Conservation (phyloP, 2,888 invertebrate genomes). For the Sicus ferrugineus region DNA sequence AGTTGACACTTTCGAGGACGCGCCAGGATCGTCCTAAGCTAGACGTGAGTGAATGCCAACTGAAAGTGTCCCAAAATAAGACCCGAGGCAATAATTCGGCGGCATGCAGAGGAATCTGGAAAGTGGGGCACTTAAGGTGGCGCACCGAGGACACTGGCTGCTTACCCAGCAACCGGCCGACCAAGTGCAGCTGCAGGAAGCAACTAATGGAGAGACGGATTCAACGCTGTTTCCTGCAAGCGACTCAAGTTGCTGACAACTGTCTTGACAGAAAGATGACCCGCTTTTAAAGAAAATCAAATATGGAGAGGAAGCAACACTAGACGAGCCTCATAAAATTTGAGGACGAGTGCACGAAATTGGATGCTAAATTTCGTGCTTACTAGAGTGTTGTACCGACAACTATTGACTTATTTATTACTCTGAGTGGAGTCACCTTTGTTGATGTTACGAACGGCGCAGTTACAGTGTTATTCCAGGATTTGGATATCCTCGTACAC, state of each 20-base stretch:
- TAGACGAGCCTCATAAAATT: constrained; percentile 1
- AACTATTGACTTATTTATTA: too few species aligned
- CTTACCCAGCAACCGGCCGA: not conserved
- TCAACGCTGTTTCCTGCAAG: not conserved
- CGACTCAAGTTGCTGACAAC: constrained; percentile 32
- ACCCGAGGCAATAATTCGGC: constrained; percentile 19
- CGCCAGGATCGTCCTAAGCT: not conserved
- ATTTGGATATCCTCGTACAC: too few species aligned
- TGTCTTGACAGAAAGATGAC: constrained; percentile 30
- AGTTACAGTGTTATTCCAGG: too few species aligned
- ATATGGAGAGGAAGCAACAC: not conserved
- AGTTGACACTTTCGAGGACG: not conserved
- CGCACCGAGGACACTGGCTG: not conserved
- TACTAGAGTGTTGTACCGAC: too few species aligned
- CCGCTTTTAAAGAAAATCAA: not conserved
- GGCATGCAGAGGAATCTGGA: not conserved
- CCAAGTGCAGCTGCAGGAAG: constrained; percentile 14
- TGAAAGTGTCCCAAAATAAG: constrained; percentile 19
- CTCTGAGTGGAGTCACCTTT: too few species aligned
- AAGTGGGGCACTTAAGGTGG: constrained; percentile 14
- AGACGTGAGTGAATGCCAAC: not conserved
- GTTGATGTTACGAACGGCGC: too few species aligned
- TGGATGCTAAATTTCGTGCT: constrained; percentile 7
- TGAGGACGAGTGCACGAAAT: constrained; percentile 1
- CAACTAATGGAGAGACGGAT: not conserved